These are phyloP conservation scores for Lamellibrachia luymesi DNA, from an alignment of 1,140 invertebrate genomes.

Conservation along the genomic window DNA sequence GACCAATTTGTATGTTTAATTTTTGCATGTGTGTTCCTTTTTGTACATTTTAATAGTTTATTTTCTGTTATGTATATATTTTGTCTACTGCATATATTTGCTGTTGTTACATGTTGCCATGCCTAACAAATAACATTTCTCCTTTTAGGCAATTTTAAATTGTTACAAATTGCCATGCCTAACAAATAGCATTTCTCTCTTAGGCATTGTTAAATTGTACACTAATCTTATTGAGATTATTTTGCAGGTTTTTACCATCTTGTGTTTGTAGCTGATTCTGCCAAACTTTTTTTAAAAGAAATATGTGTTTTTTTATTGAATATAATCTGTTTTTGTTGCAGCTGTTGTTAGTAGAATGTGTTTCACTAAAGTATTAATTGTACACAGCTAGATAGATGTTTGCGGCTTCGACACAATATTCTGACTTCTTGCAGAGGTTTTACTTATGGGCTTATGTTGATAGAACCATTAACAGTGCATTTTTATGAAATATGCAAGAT, in stretches of 20 bases:
- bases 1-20: no score
- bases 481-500: no score
- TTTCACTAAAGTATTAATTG: background rate
- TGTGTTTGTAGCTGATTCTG: no score
- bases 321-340: background rate
- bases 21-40: background rate
- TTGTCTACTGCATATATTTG: background rate
- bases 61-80: background rate
- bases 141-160: background rate
- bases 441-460: background rate
- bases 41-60: background rate
- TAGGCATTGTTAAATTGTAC: background rate
- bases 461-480: background rate
- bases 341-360: background rate
- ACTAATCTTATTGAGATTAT: background rate
- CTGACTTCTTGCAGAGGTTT: background rate
- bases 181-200: background rate
- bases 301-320: no score
- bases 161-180: background rate
- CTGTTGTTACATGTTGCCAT: background rate
- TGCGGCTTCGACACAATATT: background rate
- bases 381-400: background rate
- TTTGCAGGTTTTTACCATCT: background rate
- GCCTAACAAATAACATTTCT: background rate
- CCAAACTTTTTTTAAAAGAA: no score